These are phyloP conservation scores for Donacobius atricapilla DNA, from an alignment of 2,113 vertebrate genomes.

Conservation along the genomic window DNA sequence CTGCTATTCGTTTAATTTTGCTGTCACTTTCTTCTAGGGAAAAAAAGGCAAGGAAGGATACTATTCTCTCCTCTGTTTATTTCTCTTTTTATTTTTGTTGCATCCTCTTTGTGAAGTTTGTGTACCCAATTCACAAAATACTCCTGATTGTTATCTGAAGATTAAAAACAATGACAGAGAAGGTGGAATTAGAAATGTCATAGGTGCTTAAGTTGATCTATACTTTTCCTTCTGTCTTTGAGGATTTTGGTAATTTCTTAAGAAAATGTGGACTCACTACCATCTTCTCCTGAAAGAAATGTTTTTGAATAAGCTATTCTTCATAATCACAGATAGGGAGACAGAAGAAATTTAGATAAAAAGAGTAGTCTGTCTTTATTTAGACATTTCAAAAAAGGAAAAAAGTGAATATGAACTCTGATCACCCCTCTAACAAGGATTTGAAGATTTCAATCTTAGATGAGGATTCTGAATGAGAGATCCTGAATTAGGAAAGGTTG, in stretches of 20 bases:
- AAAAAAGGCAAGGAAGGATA: not conserved
- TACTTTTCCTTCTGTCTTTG: not conserved
- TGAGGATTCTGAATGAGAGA: not conserved
- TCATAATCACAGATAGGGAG: not conserved
- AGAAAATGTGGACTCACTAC: not conserved
- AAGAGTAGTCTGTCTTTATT: not conserved
- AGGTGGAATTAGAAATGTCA: not conserved
- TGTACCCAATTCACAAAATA: not conserved
- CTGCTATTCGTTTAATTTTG: not conserved
- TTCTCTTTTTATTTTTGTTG: not conserved
- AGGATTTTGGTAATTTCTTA: not conserved
- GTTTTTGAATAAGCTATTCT: not conserved
- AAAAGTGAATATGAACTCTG: not conserved
- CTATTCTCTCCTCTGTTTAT: rapidly evolving
- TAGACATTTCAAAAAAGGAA: not conserved
- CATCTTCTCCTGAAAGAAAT: not conserved
- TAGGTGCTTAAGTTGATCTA: not conserved
- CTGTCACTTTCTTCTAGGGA: not conserved
- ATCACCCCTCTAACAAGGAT: not conserved
- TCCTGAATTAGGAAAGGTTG: not conserved
- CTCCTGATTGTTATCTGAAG: not conserved
- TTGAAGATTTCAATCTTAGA: not conserved
- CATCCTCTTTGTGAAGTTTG: not conserved
- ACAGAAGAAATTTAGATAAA: not conserved
- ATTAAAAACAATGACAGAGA: not conserved